Base-by-base conservation (phyloP, 2,797 vertebrate genomes). In the Melanotaenia trifasciata region DNA sequence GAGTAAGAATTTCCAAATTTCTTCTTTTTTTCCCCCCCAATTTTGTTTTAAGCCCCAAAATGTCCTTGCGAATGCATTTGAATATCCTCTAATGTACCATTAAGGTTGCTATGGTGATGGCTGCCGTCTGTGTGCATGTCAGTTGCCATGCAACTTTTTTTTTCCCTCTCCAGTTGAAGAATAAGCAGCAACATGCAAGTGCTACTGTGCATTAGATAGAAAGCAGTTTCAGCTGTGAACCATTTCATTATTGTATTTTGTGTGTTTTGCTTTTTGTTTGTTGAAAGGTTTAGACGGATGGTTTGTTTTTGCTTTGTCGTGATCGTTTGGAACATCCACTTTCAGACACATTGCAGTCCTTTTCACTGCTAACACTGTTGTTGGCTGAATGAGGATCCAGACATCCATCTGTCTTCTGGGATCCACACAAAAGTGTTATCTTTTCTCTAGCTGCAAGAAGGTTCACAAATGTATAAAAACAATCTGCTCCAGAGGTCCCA, bases 51-150 rank as follows among this genome's bases (percentile, higher is more conserved):
- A 83, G 77, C 72, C 81, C 65, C 22, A 61, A 81, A 76, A 76
- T 78, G 81, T 90, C 84, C 86, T 88, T 85, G 76, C 84, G 86
- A 91, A 75, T 87, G 86, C 85, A 89, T 93, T 81, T 83, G 64
- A 90, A 85, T 90, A 74, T 91, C 74, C 87, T 90, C 83, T 89
- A 43, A 66, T 60, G 71, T 73, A 79, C 87, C 85, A 84, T 94
- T 88, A 89, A 70, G 28, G 93, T 94, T 94, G 90, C 92, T 87
- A 94, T 93, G 90, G 91, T 28, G 86, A 94, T 74, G 61, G 74
- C 84, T 90, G 76, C 74, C 65, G 69, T 87, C 84, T 85, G 76
- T 59, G 86, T 77, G 67, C 88, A 76, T 87, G 86, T 92, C 89
- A 84, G 93, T 93, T 93, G 88, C 93, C 89, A 92, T 92, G 91